A percentile compares a stretch with the other conserved stretches of the same genome.
Evolutionary conservation across 2,797 vertebrate species (phyloP).

Genomic region (Eremophila alpestris): DNA sequence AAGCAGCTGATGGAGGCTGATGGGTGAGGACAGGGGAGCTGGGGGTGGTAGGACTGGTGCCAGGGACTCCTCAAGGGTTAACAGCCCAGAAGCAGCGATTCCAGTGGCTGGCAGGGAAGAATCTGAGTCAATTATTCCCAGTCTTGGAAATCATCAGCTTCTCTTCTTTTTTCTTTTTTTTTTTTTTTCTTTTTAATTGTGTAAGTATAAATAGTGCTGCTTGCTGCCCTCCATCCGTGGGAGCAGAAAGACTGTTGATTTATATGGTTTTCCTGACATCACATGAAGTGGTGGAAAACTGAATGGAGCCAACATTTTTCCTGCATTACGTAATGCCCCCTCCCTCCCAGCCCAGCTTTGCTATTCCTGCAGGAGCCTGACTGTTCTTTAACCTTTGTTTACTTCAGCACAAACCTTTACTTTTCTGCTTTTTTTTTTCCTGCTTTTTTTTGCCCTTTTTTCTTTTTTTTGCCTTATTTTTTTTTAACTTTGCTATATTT

Average conservation of each 20-base stretch:
- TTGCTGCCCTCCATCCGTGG: conserved; percentile 61
- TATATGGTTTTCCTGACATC: conserved; percentile 74
- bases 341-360: conserved; percentile 55
- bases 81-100: background rate
- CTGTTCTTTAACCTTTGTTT: conserved; percentile 76
- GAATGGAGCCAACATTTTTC: conserved; percentile 74
- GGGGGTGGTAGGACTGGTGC: background rate
- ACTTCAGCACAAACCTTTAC: conserved; percentile 57
- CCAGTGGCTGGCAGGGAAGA: conserved; percentile 23
- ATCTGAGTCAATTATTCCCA: conserved; percentile 58
- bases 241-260: conserved; percentile 72
- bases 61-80: conserved; percentile 43
- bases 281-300: conserved; percentile 71
- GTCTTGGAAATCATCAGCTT: conserved; percentile 59
- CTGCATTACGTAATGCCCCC: conserved; percentile 70
- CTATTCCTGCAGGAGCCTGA: conserved; percentile 72
- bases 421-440: background rate
- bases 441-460: too few relatives aligned
- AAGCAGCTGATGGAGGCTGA: background rate
- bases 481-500: background rate
- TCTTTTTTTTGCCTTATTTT: background rate
- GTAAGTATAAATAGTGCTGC: conserved; percentile 67
- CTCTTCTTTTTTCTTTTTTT: background rate
- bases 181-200: conserved; percentile 31
- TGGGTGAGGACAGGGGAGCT: background rate